Evolutionary conservation across 2,888 invertebrate genomes (phyloP), one percentile per base, ranked within the genome.

Genomic region (Tiliacea citrago): DNA sequence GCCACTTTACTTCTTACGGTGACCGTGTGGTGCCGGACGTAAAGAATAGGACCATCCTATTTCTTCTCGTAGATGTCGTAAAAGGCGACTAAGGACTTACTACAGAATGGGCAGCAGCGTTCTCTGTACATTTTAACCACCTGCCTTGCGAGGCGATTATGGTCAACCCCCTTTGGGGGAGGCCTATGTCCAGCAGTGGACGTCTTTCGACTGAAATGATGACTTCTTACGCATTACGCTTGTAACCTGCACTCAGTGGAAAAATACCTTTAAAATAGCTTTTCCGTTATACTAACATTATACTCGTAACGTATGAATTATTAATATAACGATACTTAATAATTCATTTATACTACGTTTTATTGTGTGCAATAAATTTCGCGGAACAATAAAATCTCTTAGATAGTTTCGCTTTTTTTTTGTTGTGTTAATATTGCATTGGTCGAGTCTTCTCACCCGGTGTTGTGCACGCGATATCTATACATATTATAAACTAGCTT

Each of bases 301-400:
- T 88, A n/a, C n/a, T n/a, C n/a, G n/a, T n/a, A 81, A 78, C 78
- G 62, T 74, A 88, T 88, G 88, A 88, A 88, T 88, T 88, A 88
- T 88, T 88, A 85, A 88, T 88, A 87, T 75, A 83, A 70, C 55
- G 73, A 86, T 83, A 81, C 67, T 87, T 82, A 88, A 86, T 88
- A 88, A 88, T 88, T 88, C 88, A 88, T 87, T 80, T 85, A 81
- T 83, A 87, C 83, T 77, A 84, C 77, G 86, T 82, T 88, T 81
- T 82, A 88, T 86, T 86, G 87, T 86, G 84, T 66, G 87, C 81
- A 79, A 87, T 87, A 87, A 87, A 87, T 87, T 86, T 88, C 61
- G 79, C 86, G 81, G 81, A 78, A 83, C 78, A 84, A 87, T 88
- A 87, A 86, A 88, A 86, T 85, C 77, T 87, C 85, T 84, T 76